Evolutionary conservation across 2,797 vertebrate genomes (phyloP).

Genomic region (Amazonetta brasiliensis): DNA sequence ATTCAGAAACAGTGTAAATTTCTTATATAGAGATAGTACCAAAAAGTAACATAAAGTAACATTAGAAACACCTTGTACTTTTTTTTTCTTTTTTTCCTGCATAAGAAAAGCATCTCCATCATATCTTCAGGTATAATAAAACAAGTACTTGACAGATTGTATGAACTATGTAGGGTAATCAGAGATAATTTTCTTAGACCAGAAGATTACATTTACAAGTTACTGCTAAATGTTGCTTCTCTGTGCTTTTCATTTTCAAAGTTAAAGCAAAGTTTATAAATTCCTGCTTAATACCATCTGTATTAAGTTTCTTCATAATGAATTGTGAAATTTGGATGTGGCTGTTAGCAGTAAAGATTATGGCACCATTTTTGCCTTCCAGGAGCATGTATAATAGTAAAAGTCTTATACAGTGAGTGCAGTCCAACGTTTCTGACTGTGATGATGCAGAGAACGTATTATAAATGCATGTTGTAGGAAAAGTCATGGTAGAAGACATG

Average conservation of each 20-base stretch:
- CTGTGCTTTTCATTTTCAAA: constrained; percentile 22
- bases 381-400: constrained; percentile 11
- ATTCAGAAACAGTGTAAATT: constrained; percentile 29
- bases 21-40: not conserved
- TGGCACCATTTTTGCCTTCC: not conserved
- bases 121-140: constrained; percentile 49
- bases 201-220: constrained; percentile 55
- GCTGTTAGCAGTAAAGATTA: not conserved
- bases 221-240: constrained; percentile 40
- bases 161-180: constrained; percentile 53
- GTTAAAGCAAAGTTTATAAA: constrained; percentile 45
- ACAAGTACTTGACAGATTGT: constrained; percentile 13
- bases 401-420: not conserved
- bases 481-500: not conserved
- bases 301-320: not conserved
- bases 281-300: not conserved
- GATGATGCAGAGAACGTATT: not conserved
- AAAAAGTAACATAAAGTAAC: constrained; percentile 17
- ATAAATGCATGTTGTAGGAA: not conserved
- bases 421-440: not conserved
- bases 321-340: constrained; percentile 27
- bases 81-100: constrained; percentile 24
- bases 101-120: constrained; percentile 28
- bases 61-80: constrained; percentile 25
- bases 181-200: constrained; percentile 58